Conservation (phyloP, 1,140 invertebrate species). For the Ceratina australensis region DNA sequence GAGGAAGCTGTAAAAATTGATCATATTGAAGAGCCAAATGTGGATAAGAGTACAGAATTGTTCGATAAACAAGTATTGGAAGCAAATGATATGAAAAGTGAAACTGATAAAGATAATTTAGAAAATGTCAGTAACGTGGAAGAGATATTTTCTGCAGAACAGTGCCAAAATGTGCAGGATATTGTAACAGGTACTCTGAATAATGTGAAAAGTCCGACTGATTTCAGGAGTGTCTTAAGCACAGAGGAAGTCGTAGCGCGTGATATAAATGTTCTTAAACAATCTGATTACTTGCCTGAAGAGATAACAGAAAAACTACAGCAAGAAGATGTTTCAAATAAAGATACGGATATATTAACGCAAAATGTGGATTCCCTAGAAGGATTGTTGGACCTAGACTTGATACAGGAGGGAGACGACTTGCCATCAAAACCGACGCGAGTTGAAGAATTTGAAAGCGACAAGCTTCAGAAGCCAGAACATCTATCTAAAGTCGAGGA, state of each 20-base stretch:
- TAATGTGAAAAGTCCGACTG: slow-evolving; percentile 39
- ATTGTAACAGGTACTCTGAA: slow-evolving; percentile 53
- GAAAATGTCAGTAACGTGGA: slow-evolving; percentile 12
- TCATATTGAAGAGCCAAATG: slow-evolving; percentile 1
- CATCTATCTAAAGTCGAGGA: slow-evolving; percentile 39
- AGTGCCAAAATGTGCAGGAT: slow-evolving; percentile 51
- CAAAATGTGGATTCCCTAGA: slow-evolving; percentile 61
- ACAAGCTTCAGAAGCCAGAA: slow-evolving; percentile 24
- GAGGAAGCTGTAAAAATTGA: background rate
- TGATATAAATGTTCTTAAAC: slow-evolving; percentile 28
- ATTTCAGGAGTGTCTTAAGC: slow-evolving; percentile 56
- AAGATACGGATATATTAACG: slow-evolving; percentile 40
- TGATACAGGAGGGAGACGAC: slow-evolving; percentile 59
- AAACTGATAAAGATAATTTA: slow-evolving; percentile 16
- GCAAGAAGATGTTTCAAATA: slow-evolving; percentile 36
- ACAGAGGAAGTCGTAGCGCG: slow-evolving; percentile 36
- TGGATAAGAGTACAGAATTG: slow-evolving; percentile 27
- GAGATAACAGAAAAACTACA: slow-evolving; percentile 48
- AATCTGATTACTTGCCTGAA: slow-evolving; percentile 19
- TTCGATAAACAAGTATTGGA: slow-evolving; percentile 3
- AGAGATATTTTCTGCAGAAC: slow-evolving; percentile 44
- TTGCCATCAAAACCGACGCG: slow-evolving; percentile 35
- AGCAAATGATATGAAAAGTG: slow-evolving; percentile 18
- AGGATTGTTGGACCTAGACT: slow-evolving; percentile 56
- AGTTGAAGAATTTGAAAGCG: too few relatives aligned